These are phyloP conservation scores for Proales similis DNA, from an alignment of 1,140 invertebrate genomes.

Conservation along the genomic window DNA sequence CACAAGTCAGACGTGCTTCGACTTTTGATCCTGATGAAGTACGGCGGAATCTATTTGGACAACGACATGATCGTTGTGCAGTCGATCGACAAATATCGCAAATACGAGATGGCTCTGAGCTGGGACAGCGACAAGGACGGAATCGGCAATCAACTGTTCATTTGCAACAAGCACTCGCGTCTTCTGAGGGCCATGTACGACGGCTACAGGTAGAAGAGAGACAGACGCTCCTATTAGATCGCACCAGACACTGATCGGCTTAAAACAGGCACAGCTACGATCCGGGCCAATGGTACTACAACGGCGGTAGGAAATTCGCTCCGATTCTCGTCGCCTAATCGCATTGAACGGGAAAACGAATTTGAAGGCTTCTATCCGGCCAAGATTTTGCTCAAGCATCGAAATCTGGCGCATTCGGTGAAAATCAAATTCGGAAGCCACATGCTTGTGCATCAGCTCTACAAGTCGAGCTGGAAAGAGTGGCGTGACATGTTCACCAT, in stretches of 20 bases:
- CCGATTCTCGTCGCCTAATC: not conserved
- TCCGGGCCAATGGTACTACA: not conserved
- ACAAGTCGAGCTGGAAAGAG: not conserved
- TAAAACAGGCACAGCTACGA: not conserved
- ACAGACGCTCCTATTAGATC: too few species aligned
- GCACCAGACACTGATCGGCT: too few species aligned
- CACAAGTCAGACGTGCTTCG: constrained; percentile 46
- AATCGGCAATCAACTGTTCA: not conserved
- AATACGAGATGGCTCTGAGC: constrained; percentile 51
- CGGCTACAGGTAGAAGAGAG: not conserved
- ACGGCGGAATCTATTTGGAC: constrained; percentile 53
- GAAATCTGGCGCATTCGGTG: not conserved
- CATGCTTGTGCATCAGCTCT: not conserved
- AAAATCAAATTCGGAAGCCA: not conserved
- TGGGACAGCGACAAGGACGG: constrained; percentile 42
- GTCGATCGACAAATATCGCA: constrained; percentile 45
- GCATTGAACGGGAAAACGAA: not conserved
- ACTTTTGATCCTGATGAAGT: constrained; percentile 45
- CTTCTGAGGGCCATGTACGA: not conserved
- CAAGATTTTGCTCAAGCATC: not conserved
- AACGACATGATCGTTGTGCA: constrained; percentile 50
- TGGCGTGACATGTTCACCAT: not conserved
- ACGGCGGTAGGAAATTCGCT: not conserved
- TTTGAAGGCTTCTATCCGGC: not conserved
- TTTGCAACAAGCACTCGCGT: not conserved